Evolutionary conservation across 2,888 invertebrate genomes (phyloP), one percentile per base, ranked within the genome.

Genomic region (Stomorhina lunata): DNA sequence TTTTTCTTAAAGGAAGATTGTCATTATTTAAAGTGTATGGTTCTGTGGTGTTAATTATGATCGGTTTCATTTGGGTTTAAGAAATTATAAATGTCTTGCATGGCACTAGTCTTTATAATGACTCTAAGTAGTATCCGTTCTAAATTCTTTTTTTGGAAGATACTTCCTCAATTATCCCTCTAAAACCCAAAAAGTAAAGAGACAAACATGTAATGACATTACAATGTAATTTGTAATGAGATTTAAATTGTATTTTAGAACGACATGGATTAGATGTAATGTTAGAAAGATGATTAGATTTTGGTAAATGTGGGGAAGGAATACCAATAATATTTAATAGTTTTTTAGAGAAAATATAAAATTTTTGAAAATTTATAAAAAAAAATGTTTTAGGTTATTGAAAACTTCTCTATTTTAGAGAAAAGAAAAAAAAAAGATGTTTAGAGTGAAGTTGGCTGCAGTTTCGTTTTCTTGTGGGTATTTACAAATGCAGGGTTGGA

Each of bases 151-250:
- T 65, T 57, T 32, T 57, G 15, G 1, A 17, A 43, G n/a, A 12
- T 32, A 63, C 48, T 69, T 81, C 69, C 73, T 69, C 48, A 81
- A 81, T 81, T 73, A 81, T 68, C 9, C 22, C 2, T 3, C 20
- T 6, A 15, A n/a, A n/a, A n/a, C 1, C 25, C 17, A 25, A 65
- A 4, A 32, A 45, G 10, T 22, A 68, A 50, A 59, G 22, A 65
- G n/a, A 17, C 53, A 40, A 40, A 27, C 25, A 22, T 32, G 20
- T 45, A 48, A 25, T 22, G 25, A 12, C 32, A 66, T 32, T 27
- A 37, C n/a, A 10, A 48, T 37, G 15, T 32, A 34, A 55, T 34
- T 45, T 65, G 57, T 76, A 80, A 76, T 76, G 34, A 45, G 12
- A 34, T 15, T 50, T 32, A 22, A 61, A 65, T 34, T 65, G 29